Conservation (phyloP, 1,140 invertebrate species). For the Drosophila subpulchrella region DNA sequence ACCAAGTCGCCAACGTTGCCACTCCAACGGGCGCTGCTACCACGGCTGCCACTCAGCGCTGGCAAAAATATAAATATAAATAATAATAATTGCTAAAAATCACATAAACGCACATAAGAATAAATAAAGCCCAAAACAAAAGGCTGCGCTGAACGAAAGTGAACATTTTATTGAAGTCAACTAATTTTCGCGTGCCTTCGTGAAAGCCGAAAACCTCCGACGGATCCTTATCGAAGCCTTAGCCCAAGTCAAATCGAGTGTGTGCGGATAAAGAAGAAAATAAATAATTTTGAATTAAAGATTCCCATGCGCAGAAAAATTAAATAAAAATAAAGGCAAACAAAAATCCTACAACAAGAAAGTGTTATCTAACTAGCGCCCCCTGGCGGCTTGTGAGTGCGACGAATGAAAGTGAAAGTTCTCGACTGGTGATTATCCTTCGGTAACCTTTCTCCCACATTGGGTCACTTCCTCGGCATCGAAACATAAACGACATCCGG, state of each 20-base stretch:
- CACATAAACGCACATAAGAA: slow-evolving; percentile 9
- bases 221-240: slow-evolving; percentile 36
- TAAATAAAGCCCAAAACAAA: slow-evolving; percentile 14
- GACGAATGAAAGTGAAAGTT: slow-evolving; percentile 66
- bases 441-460: slow-evolving; percentile 28
- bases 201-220: slow-evolving; percentile 30
- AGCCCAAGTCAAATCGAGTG: slow-evolving; percentile 31
- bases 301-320: neutral
- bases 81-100: slow-evolving; percentile 13
- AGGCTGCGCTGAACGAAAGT: slow-evolving; percentile 3
- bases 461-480: slow-evolving; percentile 40
- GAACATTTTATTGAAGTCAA: slow-evolving; percentile 18
- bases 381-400: slow-evolving; percentile 36
- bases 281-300: neutral
- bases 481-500: slow-evolving; percentile 45
- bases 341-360: slow-evolving; percentile 21
- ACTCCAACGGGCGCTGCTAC: slow-evolving; percentile 73
- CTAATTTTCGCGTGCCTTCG: slow-evolving; percentile 20
- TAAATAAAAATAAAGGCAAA: slow-evolving; percentile 14
- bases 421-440: slow-evolving; percentile 44
- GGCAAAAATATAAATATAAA: slow-evolving; percentile 45
- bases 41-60: slow-evolving; percentile 73
- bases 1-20: slow-evolving; percentile 75
- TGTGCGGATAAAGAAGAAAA: slow-evolving; percentile 12
- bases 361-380: slow-evolving; percentile 69